phyloP scores from a whole-genome alignment of 2,113 vertebrate genomes.

The Hepsetus odoe region DNA sequence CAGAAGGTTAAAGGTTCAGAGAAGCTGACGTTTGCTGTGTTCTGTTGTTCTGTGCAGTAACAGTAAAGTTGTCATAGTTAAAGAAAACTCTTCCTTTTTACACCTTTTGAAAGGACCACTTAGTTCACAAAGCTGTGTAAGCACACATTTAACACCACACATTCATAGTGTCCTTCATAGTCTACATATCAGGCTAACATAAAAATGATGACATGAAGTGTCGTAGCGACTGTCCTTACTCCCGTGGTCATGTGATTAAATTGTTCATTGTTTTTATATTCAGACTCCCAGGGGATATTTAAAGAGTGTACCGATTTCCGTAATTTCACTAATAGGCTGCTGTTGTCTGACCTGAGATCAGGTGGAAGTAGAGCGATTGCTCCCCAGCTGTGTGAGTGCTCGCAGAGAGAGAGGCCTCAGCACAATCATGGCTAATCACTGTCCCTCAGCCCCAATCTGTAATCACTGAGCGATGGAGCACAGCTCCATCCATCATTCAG shows the following conservation, averaged over 20 bases:
- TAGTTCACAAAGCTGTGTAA: too few relatives aligned
- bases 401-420: conserved; percentile 21
- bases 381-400: conserved; percentile 13
- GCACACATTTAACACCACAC: too few relatives aligned
- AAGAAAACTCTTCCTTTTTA: too few relatives aligned
- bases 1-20: neutral
- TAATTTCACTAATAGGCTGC: conserved; percentile 1
- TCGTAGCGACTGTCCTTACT: neutral
- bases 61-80: too few relatives aligned
- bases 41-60: neutral
- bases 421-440: conserved; percentile 46
- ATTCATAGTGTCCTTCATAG: too few relatives aligned
- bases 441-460: conserved; percentile 32
- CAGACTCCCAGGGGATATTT: neutral
- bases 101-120: too few relatives aligned
- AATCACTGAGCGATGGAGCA: conserved; percentile 16
- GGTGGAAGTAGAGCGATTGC: neutral
- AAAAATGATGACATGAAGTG: neutral
- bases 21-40: neutral
- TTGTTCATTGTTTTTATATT: neutral
- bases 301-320: neutral
- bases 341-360: conserved; percentile 15
- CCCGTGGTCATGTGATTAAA: neutral
- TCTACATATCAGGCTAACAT: neutral
- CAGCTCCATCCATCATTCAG: conserved; percentile 40